Evolutionary conservation across 2,888 invertebrate genomes (phyloP).

Genomic region (Pammene aurita): DNA sequence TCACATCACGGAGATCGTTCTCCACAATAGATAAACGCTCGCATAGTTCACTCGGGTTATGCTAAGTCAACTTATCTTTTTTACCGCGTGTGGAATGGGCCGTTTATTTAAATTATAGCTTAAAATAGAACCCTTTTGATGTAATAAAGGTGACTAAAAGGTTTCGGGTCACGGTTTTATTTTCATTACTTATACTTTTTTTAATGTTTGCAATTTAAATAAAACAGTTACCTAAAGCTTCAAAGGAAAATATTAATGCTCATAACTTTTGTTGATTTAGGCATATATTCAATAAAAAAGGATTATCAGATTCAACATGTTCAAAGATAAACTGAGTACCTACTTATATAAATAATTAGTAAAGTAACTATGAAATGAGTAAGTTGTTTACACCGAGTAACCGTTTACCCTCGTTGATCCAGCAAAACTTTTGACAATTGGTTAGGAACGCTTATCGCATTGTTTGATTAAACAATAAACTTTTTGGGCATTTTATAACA

Average conservation of each 20-base stretch:
- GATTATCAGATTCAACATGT: not conserved
- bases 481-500: too few species aligned
- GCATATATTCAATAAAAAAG: not conserved
- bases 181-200: not conserved
- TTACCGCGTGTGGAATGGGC: conserved; percentile 25
- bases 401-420: not conserved
- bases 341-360: not conserved
- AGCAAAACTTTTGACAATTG: not conserved
- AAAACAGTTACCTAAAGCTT: not conserved
- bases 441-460: not conserved
- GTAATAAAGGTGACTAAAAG: conserved; percentile 15
- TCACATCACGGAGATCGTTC: conserved; percentile 27
- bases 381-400: not conserved
- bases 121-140: conserved; percentile 15
- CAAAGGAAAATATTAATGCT: conserved; percentile 2
- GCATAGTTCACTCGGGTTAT: conserved; percentile 24
- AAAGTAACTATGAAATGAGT: too few species aligned
- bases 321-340: not conserved
- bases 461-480: not conserved
- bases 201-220: not conserved
- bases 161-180: conserved; percentile 16
- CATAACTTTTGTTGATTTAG: not conserved
- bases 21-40: conserved; percentile 33
- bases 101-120: conserved; percentile 31
- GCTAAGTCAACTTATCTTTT: conserved; percentile 27